Evolutionary conservation across 2,888 invertebrate species (phyloP).

Genomic region (Metallyticus violacea): DNA sequence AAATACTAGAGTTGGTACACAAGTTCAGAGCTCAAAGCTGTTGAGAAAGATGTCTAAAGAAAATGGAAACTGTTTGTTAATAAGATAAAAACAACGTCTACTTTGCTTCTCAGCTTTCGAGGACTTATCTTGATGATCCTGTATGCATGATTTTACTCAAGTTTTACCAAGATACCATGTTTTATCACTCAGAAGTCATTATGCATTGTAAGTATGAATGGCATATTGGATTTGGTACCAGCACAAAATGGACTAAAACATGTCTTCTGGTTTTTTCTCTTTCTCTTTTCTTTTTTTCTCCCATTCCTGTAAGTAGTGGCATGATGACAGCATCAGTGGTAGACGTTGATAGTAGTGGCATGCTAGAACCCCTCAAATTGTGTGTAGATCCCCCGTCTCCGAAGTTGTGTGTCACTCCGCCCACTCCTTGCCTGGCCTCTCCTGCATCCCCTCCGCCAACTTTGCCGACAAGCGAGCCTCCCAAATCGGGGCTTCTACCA

Average conservation of each 20-base stretch:
- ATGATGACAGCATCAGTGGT: slow-evolving; percentile 22
- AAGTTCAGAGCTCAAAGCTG: too few species aligned
- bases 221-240: neutral
- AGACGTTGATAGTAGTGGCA: neutral
- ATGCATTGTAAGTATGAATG: neutral
- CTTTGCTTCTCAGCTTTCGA: neutral
- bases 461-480: neutral
- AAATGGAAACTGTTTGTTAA: neutral
- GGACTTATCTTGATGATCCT: neutral
- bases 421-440: slow-evolving; percentile 19
- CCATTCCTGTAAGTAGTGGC: slow-evolving; percentile 13
- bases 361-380: slow-evolving; percentile 7
- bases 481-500: neutral
- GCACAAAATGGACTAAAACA: slow-evolving; percentile 25
- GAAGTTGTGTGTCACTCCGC: slow-evolving; percentile 29
- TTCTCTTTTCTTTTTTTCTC: slow-evolving; percentile 13
- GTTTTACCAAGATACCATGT: neutral
- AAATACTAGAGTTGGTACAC: too few species aligned
- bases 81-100: neutral
- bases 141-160: neutral
- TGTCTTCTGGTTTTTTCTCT: slow-evolving; percentile 29
- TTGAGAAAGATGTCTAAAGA: neutral
- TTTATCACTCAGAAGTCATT: neutral
- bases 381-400: slow-evolving; percentile 27
- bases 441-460: slow-evolving; percentile 1